Conservation (phyloP, 2,113 vertebrate species). For the Eubucco bourcierii region DNA sequence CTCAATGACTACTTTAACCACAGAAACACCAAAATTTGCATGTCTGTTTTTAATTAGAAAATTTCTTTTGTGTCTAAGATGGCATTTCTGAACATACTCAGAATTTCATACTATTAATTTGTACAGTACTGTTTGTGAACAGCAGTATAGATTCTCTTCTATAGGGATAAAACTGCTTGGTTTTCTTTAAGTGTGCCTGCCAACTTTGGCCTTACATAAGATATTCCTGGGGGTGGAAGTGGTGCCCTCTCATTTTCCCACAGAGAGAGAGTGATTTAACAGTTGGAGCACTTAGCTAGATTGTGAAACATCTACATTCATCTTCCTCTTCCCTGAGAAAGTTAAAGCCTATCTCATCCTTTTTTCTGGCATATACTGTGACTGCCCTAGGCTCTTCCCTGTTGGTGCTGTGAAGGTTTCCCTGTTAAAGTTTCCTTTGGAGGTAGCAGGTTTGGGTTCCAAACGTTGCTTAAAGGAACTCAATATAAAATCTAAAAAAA, state of each 20-base stretch:
- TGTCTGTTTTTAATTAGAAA: background rate
- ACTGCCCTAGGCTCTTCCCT: background rate
- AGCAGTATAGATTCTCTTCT: background rate
- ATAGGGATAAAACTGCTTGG: background rate
- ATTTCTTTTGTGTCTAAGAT: background rate
- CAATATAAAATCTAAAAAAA: background rate
- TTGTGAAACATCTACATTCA: conserved; percentile 1
- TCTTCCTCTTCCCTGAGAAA: background rate
- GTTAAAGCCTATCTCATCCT: background rate
- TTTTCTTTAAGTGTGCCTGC: background rate
- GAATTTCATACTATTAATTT: background rate
- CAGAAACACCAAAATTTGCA: background rate
- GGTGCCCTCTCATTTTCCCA: background rate
- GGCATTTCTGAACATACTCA: background rate
- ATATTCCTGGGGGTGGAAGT: background rate
- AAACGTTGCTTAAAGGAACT: conserved; percentile 3
- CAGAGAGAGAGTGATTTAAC: background rate
- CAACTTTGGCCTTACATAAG: background rate
- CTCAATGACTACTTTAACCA: background rate
- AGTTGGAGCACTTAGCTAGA: background rate
- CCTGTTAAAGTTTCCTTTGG: background rate
- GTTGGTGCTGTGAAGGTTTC: background rate
- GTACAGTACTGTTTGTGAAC: background rate
- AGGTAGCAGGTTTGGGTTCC: background rate
- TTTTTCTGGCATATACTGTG: background rate